Base-by-base conservation (phyloP, 2,113 vertebrate species). In the Thamnaconus septentrionalis region DNA sequence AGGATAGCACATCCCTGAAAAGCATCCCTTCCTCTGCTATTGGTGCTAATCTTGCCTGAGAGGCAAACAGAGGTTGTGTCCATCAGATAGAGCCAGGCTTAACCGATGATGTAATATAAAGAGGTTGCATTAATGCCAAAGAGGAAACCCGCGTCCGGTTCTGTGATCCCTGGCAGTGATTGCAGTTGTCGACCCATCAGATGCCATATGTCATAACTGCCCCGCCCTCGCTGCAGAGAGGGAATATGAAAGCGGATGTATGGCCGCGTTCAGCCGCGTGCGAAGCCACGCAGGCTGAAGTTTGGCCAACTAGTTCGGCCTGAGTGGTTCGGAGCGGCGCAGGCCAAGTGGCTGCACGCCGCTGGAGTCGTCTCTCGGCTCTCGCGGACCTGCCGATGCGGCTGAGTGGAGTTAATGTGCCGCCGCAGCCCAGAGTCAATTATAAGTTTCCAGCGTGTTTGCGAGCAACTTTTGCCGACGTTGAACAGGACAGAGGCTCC, bases 211-310 rank as follows among this genome's bases (percentile, higher is more conserved):
- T 62, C 65, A 71, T 40, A 50, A 66, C 64, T 57, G 56, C 61
- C 66, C 67, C 53, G 45, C 69, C 73, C 63, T 56, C 51, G 45
- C 61, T 53, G 41, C 3, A 71, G 56, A 57, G 57, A 40, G 7
- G 12, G 11, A 7, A 0, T 52, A 56, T 66, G 61, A 74, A 76
- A 70, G 58, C 55, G 76, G 68, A 81, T 75, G 52, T 65, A 66
- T 49, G 5, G 40, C 60, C 57, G 48, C 71, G 59, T 79, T 80
- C 64, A 84, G 44, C 58, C 52, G 3, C 10, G 55, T 31, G 45
- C 49, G 58, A 72, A 54, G 63, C 51, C 60, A 69, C 65, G 64
- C 74, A 73, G 67, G 71, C 42, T 49, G 49, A 53, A 2, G 58
- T 57, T 57, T 66, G 57, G 41, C 53, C 5, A 40, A 53, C 10